A percentile compares a stretch with the other conserved stretches of the same genome.
These are phyloP conservation scores for Caradrina clavipalpis DNA, from an alignment of 2,888 invertebrate species.

Conservation along the genomic window DNA sequence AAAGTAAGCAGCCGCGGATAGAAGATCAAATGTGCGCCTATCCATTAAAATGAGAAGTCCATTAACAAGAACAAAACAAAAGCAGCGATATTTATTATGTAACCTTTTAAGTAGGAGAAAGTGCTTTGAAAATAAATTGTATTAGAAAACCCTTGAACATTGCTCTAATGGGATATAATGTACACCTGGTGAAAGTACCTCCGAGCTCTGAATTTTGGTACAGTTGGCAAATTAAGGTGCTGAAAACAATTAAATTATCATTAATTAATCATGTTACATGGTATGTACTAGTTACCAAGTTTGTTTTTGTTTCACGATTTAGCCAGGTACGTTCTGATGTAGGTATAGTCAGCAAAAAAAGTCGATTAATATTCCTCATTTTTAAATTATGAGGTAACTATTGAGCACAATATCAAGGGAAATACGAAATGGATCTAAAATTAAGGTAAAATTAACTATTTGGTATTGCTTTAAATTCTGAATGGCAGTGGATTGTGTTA, in stretches of 20 bases:
- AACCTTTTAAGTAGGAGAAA: slow-evolving; percentile 38
- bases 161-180: slow-evolving; percentile 39
- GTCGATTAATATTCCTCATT: no score
- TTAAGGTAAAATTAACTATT: no score
- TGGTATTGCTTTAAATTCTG: no score
- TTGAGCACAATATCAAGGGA: no score
- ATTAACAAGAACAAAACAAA: slow-evolving; percentile 37
- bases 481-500: no score
- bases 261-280: no score
- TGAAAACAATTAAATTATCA: neutral
- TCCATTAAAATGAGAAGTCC: slow-evolving; percentile 30
- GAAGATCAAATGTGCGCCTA: neutral
- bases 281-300: no score
- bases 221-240: neutral
- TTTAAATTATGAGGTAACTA: no score
- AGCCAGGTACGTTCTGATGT: no score
- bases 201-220: slow-evolving; percentile 5
- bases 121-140: slow-evolving; percentile 41
- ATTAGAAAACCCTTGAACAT: slow-evolving; percentile 30
- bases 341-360: no score
- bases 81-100: slow-evolving; percentile 2
- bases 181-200: slow-evolving; percentile 26
- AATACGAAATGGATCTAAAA: no score
- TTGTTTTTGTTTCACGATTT: no score
- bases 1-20: neutral